These are phyloP conservation scores for Ptychochromis oligacanthus DNA, from an alignment of 2,113 vertebrate species.

Conservation along the genomic window DNA sequence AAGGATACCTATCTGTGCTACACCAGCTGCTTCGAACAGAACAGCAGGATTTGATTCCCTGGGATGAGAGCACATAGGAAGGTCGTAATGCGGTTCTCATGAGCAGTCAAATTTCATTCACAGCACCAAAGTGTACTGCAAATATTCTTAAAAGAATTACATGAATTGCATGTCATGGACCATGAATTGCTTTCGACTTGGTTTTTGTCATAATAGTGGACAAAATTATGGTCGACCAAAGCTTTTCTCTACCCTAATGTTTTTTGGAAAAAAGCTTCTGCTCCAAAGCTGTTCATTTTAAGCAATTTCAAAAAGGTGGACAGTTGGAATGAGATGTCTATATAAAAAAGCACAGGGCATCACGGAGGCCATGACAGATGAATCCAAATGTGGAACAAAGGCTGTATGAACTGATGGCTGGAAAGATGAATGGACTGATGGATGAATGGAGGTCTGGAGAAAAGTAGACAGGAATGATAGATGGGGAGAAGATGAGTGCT, in stretches of 20 bases:
- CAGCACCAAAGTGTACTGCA: neutral
- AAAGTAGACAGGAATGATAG: constrained; percentile 69
- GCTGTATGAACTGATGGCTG: constrained; percentile 71
- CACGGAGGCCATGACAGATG: constrained; percentile 65
- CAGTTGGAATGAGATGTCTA: constrained; percentile 57
- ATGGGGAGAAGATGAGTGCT: constrained; percentile 60
- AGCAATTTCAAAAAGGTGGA: constrained; percentile 39
- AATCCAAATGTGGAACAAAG: constrained; percentile 62
- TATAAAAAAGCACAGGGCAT: constrained; percentile 49
- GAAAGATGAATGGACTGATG: constrained; percentile 69
- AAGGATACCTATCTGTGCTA: neutral
- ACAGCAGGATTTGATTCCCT: neutral
- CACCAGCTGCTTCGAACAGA: neutral
- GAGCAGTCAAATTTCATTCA: neutral
- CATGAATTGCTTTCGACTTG: constrained; percentile 17
- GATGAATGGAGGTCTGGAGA: constrained; percentile 66
- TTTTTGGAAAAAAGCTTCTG: constrained; percentile 1
- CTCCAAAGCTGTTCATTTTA: constrained; percentile 26
- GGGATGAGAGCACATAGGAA: neutral
- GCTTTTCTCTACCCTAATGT: neutral
- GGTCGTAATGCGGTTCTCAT: neutral
- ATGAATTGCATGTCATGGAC: neutral
- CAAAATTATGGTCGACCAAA: neutral
- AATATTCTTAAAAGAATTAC: neutral
- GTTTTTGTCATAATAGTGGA: neutral